Conservation (phyloP, 1,140 invertebrate genomes). For the Pogonomyrmex barbatus region DNA sequence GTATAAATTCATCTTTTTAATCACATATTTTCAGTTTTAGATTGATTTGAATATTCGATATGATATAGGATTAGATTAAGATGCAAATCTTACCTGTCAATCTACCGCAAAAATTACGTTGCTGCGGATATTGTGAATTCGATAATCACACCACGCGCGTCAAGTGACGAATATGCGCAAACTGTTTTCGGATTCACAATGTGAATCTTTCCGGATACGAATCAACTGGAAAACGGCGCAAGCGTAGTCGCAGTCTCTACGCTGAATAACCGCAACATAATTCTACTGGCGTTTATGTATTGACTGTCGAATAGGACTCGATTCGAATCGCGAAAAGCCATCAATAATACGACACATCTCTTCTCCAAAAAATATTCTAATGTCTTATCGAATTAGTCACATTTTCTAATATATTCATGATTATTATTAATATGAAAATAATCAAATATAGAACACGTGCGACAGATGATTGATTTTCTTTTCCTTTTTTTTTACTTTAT, state of each 20-base stretch:
- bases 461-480: background rate
- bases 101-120: background rate
- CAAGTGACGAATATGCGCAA: background rate
- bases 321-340: background rate
- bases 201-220: background rate
- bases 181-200: slow-evolving; percentile 3
- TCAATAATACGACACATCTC: background rate
- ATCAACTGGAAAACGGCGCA: slow-evolving; percentile 25
- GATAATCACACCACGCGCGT: background rate
- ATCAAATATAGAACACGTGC: background rate
- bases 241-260: slow-evolving; percentile 1
- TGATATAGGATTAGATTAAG: background rate
- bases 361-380: background rate
- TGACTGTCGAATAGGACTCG: background rate
- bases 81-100: background rate
- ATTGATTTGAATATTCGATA: background rate
- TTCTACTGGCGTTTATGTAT: background rate
- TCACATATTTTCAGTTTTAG: background rate
- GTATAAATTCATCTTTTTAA: background rate
- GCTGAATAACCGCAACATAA: background rate
- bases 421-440: background rate
- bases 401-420: background rate
- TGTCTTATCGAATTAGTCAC: background rate
- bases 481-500: background rate
- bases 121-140: background rate